Evolutionary conservation across 2,797 vertebrate genomes (phyloP).

Genomic region (Ptychobarbus kaznakovi): DNA sequence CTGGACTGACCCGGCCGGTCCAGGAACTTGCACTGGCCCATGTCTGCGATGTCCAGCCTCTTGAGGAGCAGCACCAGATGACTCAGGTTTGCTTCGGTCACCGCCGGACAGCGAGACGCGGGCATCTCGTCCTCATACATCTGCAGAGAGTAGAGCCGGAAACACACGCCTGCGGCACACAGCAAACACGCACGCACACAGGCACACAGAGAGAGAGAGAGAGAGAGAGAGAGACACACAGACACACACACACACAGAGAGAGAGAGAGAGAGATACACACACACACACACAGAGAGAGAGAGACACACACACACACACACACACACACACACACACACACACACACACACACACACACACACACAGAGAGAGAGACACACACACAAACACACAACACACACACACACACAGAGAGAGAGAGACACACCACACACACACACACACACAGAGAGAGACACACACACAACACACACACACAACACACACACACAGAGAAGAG

Average conservation of each 20-base stretch:
- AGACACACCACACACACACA: no score
- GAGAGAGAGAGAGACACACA: no score
- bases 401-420: no score
- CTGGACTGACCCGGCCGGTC: constrained; percentile 87
- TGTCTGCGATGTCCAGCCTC: constrained; percentile 92
- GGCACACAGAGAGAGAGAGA: no score
- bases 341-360: no score
- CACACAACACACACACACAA: background rate
- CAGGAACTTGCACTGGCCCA: constrained; percentile 94
- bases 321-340: constrained; percentile 56
- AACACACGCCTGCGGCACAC: constrained; percentile 80
- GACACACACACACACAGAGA: background rate
- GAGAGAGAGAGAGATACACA: background rate
- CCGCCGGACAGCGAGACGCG: constrained; percentile 76
- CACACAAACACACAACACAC: no score
- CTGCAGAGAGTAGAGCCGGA: constrained; percentile 87
- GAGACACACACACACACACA: constrained; percentile 76
- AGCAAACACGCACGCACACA: no score
- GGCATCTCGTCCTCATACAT: constrained; percentile 80
- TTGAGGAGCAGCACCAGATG: constrained; percentile 90
- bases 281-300: constrained; percentile 79
- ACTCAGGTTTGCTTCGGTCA: constrained; percentile 90
- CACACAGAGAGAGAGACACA: no score
- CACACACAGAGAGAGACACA: background rate
- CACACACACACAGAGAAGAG: no score